phyloP scores from a whole-genome alignment of 2,888 invertebrate species.

The Hybos culiciformis region DNA sequence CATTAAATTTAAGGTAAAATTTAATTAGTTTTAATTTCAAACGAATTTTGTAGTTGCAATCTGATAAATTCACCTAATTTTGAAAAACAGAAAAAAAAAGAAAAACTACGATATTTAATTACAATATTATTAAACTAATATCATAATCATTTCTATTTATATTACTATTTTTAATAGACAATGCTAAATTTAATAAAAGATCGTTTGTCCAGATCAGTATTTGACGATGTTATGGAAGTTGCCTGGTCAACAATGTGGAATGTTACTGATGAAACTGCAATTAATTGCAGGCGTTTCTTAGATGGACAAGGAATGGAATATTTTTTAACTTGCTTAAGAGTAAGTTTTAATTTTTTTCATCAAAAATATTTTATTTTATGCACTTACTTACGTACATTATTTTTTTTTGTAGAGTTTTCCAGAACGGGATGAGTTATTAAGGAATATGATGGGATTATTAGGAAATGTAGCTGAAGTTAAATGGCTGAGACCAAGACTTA shows the following conservation, averaged over 20 bases:
- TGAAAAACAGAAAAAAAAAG: neutral
- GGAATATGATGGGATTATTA: conserved; percentile 96
- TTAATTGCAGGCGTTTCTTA: conserved; percentile 85
- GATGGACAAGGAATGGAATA: conserved; percentile 78
- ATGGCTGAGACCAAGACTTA: conserved; percentile 62
- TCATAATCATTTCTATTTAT: neutral
- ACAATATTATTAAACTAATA: too few relatives aligned
- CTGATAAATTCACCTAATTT: neutral
- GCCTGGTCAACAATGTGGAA: conserved; percentile 99
- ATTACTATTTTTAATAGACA: conserved; percentile 40
- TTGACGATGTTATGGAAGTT: conserved; percentile 93
- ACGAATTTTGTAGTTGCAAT: too few relatives aligned
- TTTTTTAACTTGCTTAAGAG: conserved; percentile 77
- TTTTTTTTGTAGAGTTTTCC: conserved; percentile 56
- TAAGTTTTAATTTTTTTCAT: conserved; percentile 32
- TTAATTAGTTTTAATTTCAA: too few relatives aligned
- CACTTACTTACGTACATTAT: too few relatives aligned
- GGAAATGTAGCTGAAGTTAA: conserved; percentile 95
- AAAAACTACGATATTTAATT: too few relatives aligned
- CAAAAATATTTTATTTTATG: neutral
- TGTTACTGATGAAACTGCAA: conserved; percentile 88
- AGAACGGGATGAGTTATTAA: conserved; percentile 73
- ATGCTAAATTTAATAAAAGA: conserved; percentile 81
- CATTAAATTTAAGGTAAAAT: too few relatives aligned
- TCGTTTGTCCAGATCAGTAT: conserved; percentile 58